These are phyloP conservation scores for Struthio camelus DNA, from an alignment of 2,113 vertebrate genomes.

Conservation along the genomic window DNA sequence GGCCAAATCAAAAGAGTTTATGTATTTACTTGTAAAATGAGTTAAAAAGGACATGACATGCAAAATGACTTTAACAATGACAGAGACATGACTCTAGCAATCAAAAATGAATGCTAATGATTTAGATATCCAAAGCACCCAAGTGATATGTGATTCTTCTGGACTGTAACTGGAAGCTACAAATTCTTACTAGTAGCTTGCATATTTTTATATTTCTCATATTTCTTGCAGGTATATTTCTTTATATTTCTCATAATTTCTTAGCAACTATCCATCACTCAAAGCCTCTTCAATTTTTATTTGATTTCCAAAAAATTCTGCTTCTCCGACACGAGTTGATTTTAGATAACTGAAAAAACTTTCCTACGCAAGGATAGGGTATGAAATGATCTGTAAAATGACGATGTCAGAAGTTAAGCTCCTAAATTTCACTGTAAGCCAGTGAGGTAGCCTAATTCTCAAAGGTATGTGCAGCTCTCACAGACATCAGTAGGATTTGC, in stretches of 20 bases:
- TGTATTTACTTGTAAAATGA: neutral
- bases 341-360: neutral
- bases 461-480: neutral
- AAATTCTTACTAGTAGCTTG: neutral
- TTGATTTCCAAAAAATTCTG: neutral
- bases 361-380: neutral
- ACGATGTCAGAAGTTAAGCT: neutral
- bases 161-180: neutral
- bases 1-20: neutral
- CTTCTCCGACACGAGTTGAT: neutral
- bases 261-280: neutral
- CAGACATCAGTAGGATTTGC: neutral
- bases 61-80: neutral
- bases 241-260: neutral
- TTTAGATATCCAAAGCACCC: neutral
- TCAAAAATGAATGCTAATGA: neutral
- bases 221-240: neutral
- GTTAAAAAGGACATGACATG: neutral
- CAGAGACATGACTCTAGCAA: neutral
- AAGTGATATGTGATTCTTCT: neutral
- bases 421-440: neutral
- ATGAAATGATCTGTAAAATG: neutral
- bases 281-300: neutral
- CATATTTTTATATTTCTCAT: neutral
- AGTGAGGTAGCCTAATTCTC: neutral